These are phyloP conservation scores for Anguilla anguilla DNA, from an alignment of 2,797 vertebrate genomes.

Conservation along the genomic window DNA sequence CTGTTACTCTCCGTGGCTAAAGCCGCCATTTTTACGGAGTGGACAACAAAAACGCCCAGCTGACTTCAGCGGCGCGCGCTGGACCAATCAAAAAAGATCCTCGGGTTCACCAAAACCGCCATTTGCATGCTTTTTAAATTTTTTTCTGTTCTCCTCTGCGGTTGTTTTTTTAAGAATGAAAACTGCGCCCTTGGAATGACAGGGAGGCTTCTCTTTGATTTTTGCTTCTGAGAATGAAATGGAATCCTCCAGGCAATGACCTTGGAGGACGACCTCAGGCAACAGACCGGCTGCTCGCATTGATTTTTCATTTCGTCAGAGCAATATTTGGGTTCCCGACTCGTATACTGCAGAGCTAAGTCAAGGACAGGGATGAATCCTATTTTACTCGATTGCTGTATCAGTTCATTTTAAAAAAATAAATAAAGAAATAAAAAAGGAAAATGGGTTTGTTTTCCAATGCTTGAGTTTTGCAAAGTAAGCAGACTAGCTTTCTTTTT, in stretches of 20 bases:
- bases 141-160: background rate
- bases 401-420: background rate
- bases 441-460: background rate
- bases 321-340: background rate
- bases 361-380: conserved; percentile 2
- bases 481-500: background rate
- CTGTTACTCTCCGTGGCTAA: background rate
- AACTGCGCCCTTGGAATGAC: background rate
- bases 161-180: background rate
- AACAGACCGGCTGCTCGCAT: background rate
- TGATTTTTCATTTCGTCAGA: conserved; percentile 19
- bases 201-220: background rate
- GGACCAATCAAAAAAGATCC: background rate
- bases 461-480: background rate
- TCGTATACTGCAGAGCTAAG: background rate
- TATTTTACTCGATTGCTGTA: background rate
- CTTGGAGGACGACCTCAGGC: conserved; percentile 3
- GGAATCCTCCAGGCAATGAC: background rate
- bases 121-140: background rate
- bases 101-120: background rate
- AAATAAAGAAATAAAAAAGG: background rate
- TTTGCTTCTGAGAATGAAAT: background rate
- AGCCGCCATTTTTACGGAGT: background rate
- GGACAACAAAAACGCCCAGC: background rate
- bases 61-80: background rate